Evolutionary conservation across 2,797 vertebrate species (phyloP), one percentile per base, ranked within the genome.

Genomic region (Astyanax mexicanus): DNA sequence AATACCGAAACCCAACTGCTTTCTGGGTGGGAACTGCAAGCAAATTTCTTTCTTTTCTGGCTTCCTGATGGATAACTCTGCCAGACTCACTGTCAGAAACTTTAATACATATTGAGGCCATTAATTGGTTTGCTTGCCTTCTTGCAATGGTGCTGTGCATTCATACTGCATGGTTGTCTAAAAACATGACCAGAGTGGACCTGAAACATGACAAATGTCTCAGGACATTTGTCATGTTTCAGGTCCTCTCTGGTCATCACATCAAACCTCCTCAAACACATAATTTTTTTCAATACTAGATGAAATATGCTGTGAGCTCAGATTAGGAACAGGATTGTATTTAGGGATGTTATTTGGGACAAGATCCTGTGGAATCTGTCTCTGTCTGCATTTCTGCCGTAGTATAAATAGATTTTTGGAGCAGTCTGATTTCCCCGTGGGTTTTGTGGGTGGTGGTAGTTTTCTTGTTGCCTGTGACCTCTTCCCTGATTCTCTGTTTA

Each of bases 341-440:
- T 38, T 61, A 7, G 8, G 21, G 27, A 19, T 40, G 35, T 10
- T 32, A 38, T 19, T 61, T 61, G 51, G 58, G 58, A 40, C 21
- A 1, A 19, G 19, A 45, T 58, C 62, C 55, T 37, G 55, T 35
- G 10, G 35, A 62, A 58, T 73, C 55, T 62, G 71, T 65, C 7
- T 45, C 35, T 64, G 3, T 57, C 54, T 69, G 44, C 64, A 69
- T 79, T 74, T 71, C 61, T 62, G 35, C 54, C 52, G 44, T 55
- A 45, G 66, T 78, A 64, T 64, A 61, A 72, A 72, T 72, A 72
- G 29, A 72, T 45, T 40, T 62, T 62, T 62, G 55, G 58, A 62
- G 19, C 58, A 40, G 58, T 40, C 58, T 62, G 19, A 62, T 62
- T 40, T 62, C 37, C 58, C 58, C 38, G 8, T 62, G 37, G 58